Conservation (phyloP, 2,113 vertebrate species). For the Cyprinodon tularosa region DNA sequence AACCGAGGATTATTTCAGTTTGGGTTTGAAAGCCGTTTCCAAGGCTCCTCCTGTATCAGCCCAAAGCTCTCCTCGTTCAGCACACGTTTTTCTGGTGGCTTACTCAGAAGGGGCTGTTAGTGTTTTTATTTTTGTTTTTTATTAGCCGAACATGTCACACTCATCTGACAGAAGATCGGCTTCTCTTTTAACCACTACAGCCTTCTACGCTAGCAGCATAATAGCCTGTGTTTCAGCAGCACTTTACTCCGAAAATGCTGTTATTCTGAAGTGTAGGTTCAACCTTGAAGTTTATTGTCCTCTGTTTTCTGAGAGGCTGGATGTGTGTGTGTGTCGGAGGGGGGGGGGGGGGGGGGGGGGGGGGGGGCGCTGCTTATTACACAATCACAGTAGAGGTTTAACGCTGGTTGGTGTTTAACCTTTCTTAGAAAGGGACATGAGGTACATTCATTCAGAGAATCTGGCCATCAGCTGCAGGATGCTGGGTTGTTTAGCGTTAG, state of each 20-base stretch:
- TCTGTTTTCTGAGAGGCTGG: no score
- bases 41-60: no score
- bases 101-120: no score
- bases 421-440: not conserved
- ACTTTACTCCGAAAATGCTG: not conserved
- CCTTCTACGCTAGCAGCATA: not conserved
- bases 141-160: not conserved
- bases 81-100: no score
- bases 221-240: not conserved
- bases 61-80: no score
- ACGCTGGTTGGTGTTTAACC: no score
- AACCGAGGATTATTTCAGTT: no score
- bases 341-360: fast-evolving
- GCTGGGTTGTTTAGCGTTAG: not conserved
- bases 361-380: no score
- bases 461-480: not conserved
- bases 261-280: not conserved
- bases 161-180: no score
- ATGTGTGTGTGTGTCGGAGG: not conserved
- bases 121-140: not conserved
- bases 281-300: not conserved
- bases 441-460: not conserved
- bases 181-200: no score
- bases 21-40: no score
- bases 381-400: no score